phyloP scores from a whole-genome alignment of 2,797 vertebrate species.

The Peromyscus nudipes region DNA sequence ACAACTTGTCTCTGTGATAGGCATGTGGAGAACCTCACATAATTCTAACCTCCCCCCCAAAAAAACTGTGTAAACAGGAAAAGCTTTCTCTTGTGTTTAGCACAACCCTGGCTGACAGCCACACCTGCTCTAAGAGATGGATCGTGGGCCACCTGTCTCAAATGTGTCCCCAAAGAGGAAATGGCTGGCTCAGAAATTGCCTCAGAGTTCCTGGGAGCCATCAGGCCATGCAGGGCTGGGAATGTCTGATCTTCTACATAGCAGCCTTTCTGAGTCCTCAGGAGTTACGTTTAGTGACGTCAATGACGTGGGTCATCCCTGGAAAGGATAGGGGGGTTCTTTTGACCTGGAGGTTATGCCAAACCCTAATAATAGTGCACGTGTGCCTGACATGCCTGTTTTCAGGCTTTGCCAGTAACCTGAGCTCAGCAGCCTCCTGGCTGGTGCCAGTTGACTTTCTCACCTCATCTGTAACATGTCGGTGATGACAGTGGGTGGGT shows the following conservation, averaged over 20 bases:
- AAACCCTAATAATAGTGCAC: rapidly evolving
- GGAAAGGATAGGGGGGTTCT: neutral
- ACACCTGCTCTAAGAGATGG: neutral
- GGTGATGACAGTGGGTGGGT: neutral
- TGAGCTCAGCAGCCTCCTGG: neutral
- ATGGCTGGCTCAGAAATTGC: neutral
- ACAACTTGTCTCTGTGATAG: neutral
- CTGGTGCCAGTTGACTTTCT: neutral
- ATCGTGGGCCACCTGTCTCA: neutral
- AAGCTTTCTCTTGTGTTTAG: neutral
- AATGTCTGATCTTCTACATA: neutral
- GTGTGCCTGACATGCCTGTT: neutral
- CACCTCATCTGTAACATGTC: neutral
- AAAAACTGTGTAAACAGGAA: neutral
- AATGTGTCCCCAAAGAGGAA: neutral
- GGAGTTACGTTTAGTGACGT: neutral
- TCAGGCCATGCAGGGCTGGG: neutral
- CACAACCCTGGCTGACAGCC: neutral
- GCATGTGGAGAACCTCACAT: neutral
- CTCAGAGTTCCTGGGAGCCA: neutral
- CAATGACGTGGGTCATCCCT: neutral
- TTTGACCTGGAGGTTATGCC: no score
- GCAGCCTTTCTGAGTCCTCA: neutral
- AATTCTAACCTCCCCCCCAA: neutral
- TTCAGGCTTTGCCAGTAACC: neutral